phyloP scores from a whole-genome alignment of 2,888 invertebrate species.

The Dryobota labecula region DNA sequence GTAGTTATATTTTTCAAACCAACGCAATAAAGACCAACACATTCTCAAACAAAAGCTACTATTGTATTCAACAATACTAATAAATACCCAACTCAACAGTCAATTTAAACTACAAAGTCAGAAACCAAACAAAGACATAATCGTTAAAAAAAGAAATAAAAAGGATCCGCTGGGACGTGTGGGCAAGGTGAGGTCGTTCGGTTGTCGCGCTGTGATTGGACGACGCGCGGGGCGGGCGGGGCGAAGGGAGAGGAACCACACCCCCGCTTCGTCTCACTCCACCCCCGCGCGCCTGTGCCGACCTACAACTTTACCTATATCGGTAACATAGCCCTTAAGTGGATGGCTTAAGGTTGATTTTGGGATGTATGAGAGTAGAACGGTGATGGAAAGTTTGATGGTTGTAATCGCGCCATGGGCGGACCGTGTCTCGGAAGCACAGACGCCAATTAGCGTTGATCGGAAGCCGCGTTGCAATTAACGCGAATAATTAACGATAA shows the following conservation, averaged over 20 bases:
- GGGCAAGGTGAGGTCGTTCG: constrained; percentile 87
- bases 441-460: constrained; percentile 88
- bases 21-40: constrained; percentile 30
- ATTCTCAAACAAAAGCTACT: constrained; percentile 56
- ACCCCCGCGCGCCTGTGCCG: constrained; percentile 79
- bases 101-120: constrained; percentile 63
- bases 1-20: constrained; percentile 14
- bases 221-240: constrained; percentile 82
- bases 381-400: constrained; percentile 80
- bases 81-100: constrained; percentile 58
- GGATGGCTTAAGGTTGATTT: constrained; percentile 70
- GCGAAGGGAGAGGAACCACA: constrained; percentile 82
- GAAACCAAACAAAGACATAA: constrained; percentile 75
- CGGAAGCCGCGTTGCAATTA: constrained; percentile 82
- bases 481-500: constrained; percentile 79
- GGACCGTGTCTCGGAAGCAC: constrained; percentile 84
- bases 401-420: constrained; percentile 89
- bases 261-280: constrained; percentile 83
- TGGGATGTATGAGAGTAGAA: constrained; percentile 68
- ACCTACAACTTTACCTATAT: constrained; percentile 81
- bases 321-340: constrained; percentile 74
- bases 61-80: constrained; percentile 56
- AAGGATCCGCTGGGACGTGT: constrained; percentile 86
- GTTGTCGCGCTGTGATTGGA: constrained; percentile 83
- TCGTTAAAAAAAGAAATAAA: constrained; percentile 75